Evolutionary conservation across 1,140 invertebrate species (phyloP).

Genomic region (Hyles euphorbiae): DNA sequence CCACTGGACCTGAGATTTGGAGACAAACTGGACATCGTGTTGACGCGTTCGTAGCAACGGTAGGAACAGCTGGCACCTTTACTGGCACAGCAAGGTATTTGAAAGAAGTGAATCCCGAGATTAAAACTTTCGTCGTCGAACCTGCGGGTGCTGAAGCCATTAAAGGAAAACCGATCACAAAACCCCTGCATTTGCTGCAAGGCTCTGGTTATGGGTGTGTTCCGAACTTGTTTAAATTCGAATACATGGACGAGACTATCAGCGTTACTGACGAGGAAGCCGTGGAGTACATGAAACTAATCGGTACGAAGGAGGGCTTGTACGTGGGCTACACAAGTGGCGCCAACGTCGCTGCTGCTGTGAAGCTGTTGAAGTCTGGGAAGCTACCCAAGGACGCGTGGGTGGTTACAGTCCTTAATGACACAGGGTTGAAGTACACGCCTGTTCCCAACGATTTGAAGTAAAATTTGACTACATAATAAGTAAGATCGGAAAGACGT

Average conservation of each 20-base stretch:
- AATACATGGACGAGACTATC: constrained; percentile 45
- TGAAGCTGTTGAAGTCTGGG: constrained; percentile 53
- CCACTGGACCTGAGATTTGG: constrained; percentile 66
- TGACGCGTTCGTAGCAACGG: constrained; percentile 58
- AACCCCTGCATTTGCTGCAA: constrained; percentile 61
- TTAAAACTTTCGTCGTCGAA: constrained; percentile 53
- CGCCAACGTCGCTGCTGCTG: constrained; percentile 60
- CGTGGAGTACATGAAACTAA: constrained; percentile 47
- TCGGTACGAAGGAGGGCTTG: constrained; percentile 60
- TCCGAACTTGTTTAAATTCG: constrained; percentile 49
- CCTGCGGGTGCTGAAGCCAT: constrained; percentile 57
- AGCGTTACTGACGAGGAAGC: constrained; percentile 57
- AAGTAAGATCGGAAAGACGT: no score
- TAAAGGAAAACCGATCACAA: constrained; percentile 49
- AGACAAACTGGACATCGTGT: constrained; percentile 56
- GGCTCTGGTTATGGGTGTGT: constrained; percentile 63
- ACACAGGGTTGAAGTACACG: constrained; percentile 61
- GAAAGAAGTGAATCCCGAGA: constrained; percentile 54
- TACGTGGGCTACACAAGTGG: constrained; percentile 66
- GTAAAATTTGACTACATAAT: no score
- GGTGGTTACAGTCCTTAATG: constrained; percentile 59
- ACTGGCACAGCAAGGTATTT: constrained; percentile 53
- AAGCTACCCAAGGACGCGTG: constrained; percentile 49
- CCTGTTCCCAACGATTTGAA: constrained; percentile 31
- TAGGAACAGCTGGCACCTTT: constrained; percentile 62